Conservation (phyloP, 2,888 invertebrate genomes). For the Antheraea assamensis region DNA sequence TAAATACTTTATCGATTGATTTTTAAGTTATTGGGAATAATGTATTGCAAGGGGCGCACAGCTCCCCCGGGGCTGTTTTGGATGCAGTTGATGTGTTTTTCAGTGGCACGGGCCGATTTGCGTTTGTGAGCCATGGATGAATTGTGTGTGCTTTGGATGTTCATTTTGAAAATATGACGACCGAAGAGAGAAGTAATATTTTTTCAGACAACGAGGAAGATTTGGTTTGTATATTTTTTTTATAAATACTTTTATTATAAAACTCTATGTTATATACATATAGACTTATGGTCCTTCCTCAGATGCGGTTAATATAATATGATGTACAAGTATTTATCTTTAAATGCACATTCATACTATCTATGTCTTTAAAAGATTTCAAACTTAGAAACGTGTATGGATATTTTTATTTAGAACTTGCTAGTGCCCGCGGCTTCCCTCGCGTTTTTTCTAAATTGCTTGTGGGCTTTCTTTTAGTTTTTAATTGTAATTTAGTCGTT, state of each 20-base stretch:
- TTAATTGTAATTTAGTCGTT: no score
- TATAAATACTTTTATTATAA: neutral
- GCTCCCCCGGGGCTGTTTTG: conserved; percentile 31
- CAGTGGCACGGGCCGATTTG: conserved; percentile 53
- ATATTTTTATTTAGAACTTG: no score
- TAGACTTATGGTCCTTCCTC: neutral
- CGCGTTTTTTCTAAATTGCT: no score
- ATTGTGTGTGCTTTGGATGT: conserved; percentile 51
- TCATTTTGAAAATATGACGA: conserved; percentile 65
- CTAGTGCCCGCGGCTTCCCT: no score
- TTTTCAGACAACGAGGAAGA: conserved; percentile 76
- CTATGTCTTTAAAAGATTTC: no score
- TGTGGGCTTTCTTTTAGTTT: no score
- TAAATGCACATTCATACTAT: neutral
- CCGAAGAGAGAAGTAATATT: conserved; percentile 71
- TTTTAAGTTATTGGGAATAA: conserved; percentile 24
- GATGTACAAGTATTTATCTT: neutral
- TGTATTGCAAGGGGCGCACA: conserved; percentile 14
- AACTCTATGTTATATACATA: neutral
- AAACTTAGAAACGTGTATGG: no score
- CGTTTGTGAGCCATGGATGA: conserved; percentile 70
- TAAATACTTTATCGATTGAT: conserved; percentile 18
- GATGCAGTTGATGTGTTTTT: conserved; percentile 74
- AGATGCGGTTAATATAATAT: neutral
- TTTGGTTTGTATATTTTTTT: conserved; percentile 43